Evolutionary conservation across 2,113 vertebrate genomes (phyloP), one percentile per base, ranked within the genome.

Genomic region (Nycticorax nycticorax): DNA sequence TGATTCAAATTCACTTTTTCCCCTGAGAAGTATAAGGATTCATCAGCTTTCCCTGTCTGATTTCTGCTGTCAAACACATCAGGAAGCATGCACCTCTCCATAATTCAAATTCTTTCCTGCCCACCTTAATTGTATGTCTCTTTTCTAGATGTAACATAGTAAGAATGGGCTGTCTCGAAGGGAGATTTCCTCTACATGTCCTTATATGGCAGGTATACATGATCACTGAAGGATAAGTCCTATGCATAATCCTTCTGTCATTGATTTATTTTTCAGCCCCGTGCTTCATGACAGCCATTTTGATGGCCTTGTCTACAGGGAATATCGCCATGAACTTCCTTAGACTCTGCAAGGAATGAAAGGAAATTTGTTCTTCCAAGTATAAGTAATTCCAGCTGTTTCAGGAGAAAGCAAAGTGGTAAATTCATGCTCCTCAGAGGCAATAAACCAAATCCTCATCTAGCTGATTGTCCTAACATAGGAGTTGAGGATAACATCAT

Each of bases 1-100:
- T 21, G 69, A 94, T 96, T 97, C 96, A 97, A 88, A 96, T 92
- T 92, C 95, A 95, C 72, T 95, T 97, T 95, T 97, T 59, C 93
- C 96, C 89, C 90, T 91, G 95, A 97, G 97, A 98, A 95, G 96
- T 80, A 63, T 84, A 96, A 96, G 96, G 97, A 97, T 97, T 97
- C 95, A 96, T 96, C 96, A 97, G 82, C 95, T 96, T 97, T 94
- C n/a, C 80, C 89, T 85, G 92, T 93, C 95, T 97, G 96, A 97
- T 97, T 97, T 96, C 81, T 95, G 95, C 97, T 97, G 97, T 97
- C 98, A 97, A 98, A 97, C 91, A 96, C 95, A 97, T 96, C 96
- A 97, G 94, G 76, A 96, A 85, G 88, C 83, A 93, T 92, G 91
- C 79, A 95, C 88, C 88, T 97, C 96, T 97, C 95, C 95, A 83